phyloP scores from a whole-genome alignment of 2,113 vertebrate species.

The Passer montanus region DNA sequence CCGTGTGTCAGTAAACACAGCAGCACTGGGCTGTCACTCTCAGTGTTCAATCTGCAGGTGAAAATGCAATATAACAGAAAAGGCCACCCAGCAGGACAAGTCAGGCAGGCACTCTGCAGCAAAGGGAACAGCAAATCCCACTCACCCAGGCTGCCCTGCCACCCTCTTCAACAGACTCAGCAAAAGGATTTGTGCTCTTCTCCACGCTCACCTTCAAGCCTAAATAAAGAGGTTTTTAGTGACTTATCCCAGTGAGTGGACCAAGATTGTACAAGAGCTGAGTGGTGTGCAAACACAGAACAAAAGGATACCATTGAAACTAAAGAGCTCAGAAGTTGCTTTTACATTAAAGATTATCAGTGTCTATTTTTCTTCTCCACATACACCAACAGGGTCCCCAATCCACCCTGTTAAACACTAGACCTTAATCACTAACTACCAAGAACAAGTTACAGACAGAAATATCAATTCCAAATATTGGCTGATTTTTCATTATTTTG shows the following conservation, averaged over 20 bases:
- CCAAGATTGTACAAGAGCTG: neutral
- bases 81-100: neutral
- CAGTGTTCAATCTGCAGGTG: neutral
- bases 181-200: neutral
- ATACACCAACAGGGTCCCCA: neutral
- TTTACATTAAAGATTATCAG: neutral
- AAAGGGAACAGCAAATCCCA: slow-evolving; percentile 10
- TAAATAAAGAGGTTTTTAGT: neutral
- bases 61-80: neutral
- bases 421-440: neutral
- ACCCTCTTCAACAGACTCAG: neutral
- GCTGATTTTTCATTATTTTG: neutral
- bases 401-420: neutral
- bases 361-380: neutral
- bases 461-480: neutral
- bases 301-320: neutral
- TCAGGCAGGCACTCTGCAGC: neutral
- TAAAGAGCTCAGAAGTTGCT: neutral
- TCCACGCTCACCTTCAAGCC: neutral
- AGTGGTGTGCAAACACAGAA: neutral
- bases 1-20: neutral
- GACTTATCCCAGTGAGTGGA: neutral
- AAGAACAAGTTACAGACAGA: neutral
- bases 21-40: neutral
- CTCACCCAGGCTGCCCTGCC: slow-evolving; percentile 15